These are phyloP conservation scores for Bostrychus sinensis DNA, from an alignment of 2,113 vertebrate species.

Conservation along the genomic window DNA sequence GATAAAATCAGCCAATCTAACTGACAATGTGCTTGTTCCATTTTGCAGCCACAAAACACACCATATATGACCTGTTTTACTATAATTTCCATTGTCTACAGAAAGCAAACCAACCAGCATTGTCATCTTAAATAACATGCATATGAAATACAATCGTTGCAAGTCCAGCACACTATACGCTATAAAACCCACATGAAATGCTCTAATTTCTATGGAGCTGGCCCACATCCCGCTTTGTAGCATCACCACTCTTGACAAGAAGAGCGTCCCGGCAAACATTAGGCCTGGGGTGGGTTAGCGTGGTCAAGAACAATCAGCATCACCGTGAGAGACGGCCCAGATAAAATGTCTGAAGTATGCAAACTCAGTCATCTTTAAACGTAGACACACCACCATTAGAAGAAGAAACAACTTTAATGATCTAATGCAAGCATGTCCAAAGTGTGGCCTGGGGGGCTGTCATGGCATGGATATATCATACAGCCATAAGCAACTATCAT, in stretches of 20 bases:
- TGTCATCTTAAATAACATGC: neutral
- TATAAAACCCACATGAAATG: conserved; percentile 19
- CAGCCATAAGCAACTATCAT: no score
- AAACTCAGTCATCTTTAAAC: neutral
- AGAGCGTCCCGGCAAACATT: conserved; percentile 19
- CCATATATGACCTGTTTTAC: no score
- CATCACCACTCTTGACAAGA: conserved; percentile 16
- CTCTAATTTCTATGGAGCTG: conserved; percentile 20
- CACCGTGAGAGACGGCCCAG: conserved; percentile 21
- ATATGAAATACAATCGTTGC: neutral
- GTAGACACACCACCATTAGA: neutral
- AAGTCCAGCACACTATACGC: conserved; percentile 21
- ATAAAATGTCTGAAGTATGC: conserved; percentile 22
- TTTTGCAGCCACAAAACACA: no score
- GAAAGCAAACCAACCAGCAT: neutral
- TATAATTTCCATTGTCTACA: neutral
- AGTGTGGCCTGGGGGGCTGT: no score
- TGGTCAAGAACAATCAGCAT: conserved; percentile 45
- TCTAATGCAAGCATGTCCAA: no score
- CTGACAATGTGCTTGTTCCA: no score
- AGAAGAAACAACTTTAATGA: neutral
- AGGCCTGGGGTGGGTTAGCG: conserved; percentile 28
- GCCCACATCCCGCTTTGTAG: conserved; percentile 21
- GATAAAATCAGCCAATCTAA: no score
- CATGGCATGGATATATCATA: no score